Evolutionary conservation across 92 coral and sea anemone genomes (phyloP), one percentile per base, ranked within the genome.

Genomic region (Anthopleura xanthogrammica): DNA sequence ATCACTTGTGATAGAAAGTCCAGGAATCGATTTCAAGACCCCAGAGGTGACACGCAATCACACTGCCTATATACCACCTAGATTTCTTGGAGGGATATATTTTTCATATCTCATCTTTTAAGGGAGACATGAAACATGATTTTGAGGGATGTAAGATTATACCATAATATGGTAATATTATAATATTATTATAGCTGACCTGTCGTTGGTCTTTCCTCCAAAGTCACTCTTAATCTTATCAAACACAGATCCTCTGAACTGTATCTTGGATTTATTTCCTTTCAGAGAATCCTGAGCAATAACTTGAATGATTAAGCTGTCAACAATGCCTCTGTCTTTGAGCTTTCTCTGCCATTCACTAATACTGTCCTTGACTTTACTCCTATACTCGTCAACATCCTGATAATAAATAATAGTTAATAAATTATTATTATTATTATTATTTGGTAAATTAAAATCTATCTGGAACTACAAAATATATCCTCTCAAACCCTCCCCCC

Each of bases 201-300:
- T 96, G 65, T 96, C 99, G 72, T 81, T 95, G 72, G 88, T 94
- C 79, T 96, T 96, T 76, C 98, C 98, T 60, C 99, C 98, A 96
- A 96, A 96, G 83, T 96, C 99, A 85, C 99, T 96, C 84, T 92
- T 96, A 77, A 96, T 92, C 77, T 96, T 96, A 80, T 96, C 99
- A 87, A 92, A 96, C 5, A 96, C 99, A 42, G 95, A 89, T 80
- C 99, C 95, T 81, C 99, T 93, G 24, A 96, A 90, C 55, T 88
- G 90, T 24, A 96, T 82, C 87, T 96, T 96, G 23, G 99, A 90
- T 80, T 96, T 96, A 75, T 89, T 96, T 20, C 95, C 95, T 83
- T 88, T 96, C 52, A 92, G 1, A 12, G 95, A 88, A 13, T 95
- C 99, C 58, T 92, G 97, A 19, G 97, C 86, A n/a, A 93, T 81